Percentiles rank a stretch among this genome's conserved stretches.
Conservation (phyloP, 2,797 vertebrate species). For the Miichthys miiuy region DNA sequence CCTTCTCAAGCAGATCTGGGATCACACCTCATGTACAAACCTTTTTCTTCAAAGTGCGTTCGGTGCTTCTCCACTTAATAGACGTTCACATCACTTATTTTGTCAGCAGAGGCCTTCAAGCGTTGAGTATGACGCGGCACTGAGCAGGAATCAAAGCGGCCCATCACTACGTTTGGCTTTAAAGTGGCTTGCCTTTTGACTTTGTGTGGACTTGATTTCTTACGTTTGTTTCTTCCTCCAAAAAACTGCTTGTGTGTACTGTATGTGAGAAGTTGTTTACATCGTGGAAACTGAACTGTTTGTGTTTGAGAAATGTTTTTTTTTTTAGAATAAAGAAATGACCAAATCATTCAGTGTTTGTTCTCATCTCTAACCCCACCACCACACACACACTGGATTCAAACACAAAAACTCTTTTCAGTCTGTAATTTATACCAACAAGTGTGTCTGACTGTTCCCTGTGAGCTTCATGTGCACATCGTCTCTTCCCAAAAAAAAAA, state of each 20-base stretch:
- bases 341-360: slow-evolving; percentile 33
- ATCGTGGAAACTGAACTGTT: slow-evolving; percentile 69
- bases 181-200: slow-evolving; percentile 44
- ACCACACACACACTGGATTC: not conserved
- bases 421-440: not conserved
- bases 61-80: slow-evolving; percentile 15
- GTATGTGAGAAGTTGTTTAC: slow-evolving; percentile 77
- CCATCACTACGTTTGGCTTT: slow-evolving; percentile 55
- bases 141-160: slow-evolving; percentile 23
- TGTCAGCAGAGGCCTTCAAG: slow-evolving; percentile 26
- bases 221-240: slow-evolving; percentile 42
- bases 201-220: slow-evolving; percentile 42
- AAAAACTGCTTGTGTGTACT: slow-evolving; percentile 64
- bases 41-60: slow-evolving; percentile 4
- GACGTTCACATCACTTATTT: not conserved
- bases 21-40: not conserved
- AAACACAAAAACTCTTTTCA: not conserved
- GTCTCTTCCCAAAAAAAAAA: slow-evolving; percentile 6
- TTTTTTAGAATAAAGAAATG: slow-evolving; percentile 76
- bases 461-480: not conserved
- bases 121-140: not conserved
- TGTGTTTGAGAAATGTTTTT: slow-evolving; percentile 62
- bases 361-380: not conserved
- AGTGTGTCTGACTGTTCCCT: not conserved
- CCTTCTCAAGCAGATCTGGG: slow-evolving; percentile 19